phyloP scores from a whole-genome alignment of 2,888 invertebrate genomes.

The Hypomecis atomaria region DNA sequence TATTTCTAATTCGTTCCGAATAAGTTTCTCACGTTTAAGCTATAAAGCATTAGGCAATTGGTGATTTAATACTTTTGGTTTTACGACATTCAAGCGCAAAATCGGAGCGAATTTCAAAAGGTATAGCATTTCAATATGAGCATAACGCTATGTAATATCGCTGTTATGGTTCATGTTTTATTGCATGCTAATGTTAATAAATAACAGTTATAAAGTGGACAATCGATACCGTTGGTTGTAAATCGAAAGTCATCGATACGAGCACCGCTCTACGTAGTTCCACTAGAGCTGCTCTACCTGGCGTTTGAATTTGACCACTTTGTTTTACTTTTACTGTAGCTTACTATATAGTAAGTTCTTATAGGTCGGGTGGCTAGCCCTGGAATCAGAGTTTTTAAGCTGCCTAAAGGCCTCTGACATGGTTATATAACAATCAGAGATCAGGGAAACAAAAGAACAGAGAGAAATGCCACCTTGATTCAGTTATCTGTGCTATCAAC shows the following conservation, averaged over 20 bases:
- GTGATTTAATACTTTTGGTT: constrained; percentile 22
- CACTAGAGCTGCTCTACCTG: background rate
- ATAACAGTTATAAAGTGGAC: constrained; percentile 13
- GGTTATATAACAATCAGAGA: too few species aligned
- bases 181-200: constrained; percentile 39
- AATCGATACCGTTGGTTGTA: constrained; percentile 48
- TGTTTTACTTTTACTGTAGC: too few species aligned
- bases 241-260: constrained; percentile 50
- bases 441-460: too few species aligned
- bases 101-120: constrained; percentile 27
- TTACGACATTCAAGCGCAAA: constrained; percentile 29
- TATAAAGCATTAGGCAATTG: constrained; percentile 13
- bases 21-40: constrained; percentile 12
- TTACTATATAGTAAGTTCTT: too few species aligned
- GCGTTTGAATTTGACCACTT: too few species aligned
- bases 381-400: too few species aligned
- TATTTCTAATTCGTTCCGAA: background rate
- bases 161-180: constrained; percentile 30
- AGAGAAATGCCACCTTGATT: too few species aligned
- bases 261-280: constrained; percentile 46
- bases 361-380: too few species aligned
- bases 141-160: constrained; percentile 38
- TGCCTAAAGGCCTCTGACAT: too few species aligned
- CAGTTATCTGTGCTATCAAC: too few species aligned
- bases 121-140: constrained; percentile 28